Conservation (phyloP, 1,140 invertebrate genomes). For the Belonocnema kinseyi region DNA sequence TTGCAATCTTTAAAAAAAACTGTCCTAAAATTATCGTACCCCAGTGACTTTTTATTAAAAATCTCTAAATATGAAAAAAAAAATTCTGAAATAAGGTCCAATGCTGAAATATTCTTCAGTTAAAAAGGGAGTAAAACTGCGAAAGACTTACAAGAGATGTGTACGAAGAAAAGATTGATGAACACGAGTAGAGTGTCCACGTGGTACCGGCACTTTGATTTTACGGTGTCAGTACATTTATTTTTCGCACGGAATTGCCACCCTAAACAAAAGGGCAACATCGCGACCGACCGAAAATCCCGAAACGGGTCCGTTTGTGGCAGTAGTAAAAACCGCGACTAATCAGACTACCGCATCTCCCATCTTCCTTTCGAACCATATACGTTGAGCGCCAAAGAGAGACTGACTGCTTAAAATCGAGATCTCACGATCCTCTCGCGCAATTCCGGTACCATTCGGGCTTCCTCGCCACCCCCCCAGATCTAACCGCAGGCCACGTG, state of each 20-base stretch:
- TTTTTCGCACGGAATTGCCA: constrained; percentile 41
- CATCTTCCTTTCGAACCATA: constrained; percentile 51
- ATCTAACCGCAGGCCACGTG: constrained; percentile 40
- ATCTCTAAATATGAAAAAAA: too few relatives aligned
- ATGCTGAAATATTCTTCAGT: too few relatives aligned
- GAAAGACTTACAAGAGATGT: constrained; percentile 57
- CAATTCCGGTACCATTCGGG: constrained; percentile 48
- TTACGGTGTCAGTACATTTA: constrained; percentile 41
- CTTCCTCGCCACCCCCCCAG: constrained; percentile 46
- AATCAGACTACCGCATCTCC: constrained; percentile 34
- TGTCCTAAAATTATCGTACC: too few relatives aligned
- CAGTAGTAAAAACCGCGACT: constrained; percentile 36
- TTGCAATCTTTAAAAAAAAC: too few relatives aligned
- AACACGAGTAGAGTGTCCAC: constrained; percentile 62
- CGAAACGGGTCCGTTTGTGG: constrained; percentile 25
- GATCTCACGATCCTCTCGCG: constrained; percentile 45
- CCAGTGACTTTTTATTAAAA: too few relatives aligned
- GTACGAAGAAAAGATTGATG: constrained; percentile 50
- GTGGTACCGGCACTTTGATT: constrained; percentile 53
- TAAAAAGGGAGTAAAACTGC: constrained; percentile 15
- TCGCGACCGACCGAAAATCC: constrained; percentile 34
- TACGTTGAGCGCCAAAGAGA: constrained; percentile 60
- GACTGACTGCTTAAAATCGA: constrained; percentile 54
- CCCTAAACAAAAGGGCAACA: constrained; percentile 37
- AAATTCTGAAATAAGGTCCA: too few relatives aligned